Conservation (phyloP, 37 sponge, comb jelly and placozoan genomes). For the Beroe forskalii region DNA sequence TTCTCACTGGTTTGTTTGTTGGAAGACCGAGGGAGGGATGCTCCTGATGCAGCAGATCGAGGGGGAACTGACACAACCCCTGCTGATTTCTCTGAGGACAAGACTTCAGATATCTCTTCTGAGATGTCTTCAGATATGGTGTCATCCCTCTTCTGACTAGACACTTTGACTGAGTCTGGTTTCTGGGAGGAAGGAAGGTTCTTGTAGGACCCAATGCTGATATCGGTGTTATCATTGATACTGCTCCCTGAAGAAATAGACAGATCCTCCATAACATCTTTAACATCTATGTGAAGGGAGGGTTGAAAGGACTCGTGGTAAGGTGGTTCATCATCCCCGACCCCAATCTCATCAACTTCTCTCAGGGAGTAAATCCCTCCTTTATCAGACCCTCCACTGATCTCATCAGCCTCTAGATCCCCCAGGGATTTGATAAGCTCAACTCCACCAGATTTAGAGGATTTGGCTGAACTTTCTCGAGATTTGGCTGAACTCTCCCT, state of each 20-base stretch:
- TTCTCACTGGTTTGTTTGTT: background rate
- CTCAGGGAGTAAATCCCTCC: background rate
- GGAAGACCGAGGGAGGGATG: background rate
- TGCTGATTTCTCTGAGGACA: background rate
- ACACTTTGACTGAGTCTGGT: background rate
- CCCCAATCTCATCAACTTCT: slow-evolving; percentile 6
- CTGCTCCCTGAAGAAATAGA: slow-evolving; percentile 58
- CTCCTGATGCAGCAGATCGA: no score
- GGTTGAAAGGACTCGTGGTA: slow-evolving; percentile 37
- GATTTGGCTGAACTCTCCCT: background rate
- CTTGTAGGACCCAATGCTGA: slow-evolving; percentile 55
- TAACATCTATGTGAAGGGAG: slow-evolving; percentile 12
- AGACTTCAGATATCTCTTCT: slow-evolving; percentile 5
- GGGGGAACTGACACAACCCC: background rate
- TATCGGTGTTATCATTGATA: slow-evolving; percentile 42
- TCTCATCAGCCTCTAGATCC: background rate
- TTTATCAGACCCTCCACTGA: background rate
- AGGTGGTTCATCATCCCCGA: background rate
- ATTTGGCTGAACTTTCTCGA: background rate
- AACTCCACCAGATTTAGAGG: background rate
- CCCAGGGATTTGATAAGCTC: background rate
- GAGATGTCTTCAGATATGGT: background rate
- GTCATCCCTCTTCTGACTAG: background rate
- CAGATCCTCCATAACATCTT: slow-evolving; percentile 53
- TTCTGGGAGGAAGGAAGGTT: background rate